Percentiles rank a stretch among this genome's conserved stretches.
Evolutionary conservation across 2,888 invertebrate genomes (phyloP).

Genomic region (Thysanoteuthis rhombus): DNA sequence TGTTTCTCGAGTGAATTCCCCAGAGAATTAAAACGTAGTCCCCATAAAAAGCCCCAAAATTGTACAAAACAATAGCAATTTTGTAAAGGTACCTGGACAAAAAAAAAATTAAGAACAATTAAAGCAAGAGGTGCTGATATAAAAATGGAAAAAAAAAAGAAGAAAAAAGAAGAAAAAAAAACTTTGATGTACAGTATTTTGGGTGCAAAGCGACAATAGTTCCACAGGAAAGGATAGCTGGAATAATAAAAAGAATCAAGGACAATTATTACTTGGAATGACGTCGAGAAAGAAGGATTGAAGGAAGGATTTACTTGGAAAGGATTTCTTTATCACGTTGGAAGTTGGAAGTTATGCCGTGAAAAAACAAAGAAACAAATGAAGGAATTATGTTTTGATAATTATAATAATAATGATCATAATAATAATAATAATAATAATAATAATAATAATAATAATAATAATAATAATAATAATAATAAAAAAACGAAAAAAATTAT

Average conservation of each 20-base stretch:
- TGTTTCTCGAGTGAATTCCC: background rate
- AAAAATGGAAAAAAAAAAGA: background rate
- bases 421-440: conserved; percentile 1
- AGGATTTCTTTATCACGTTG: background rate
- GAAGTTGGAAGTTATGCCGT: too few relatives aligned
- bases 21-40: background rate
- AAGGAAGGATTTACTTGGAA: background rate
- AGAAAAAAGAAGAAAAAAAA: background rate
- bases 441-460: background rate
- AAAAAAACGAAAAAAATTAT: too few relatives aligned
- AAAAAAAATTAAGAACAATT: background rate
- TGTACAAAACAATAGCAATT: background rate
- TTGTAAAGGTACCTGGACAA: background rate
- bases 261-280: background rate
- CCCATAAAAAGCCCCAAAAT: background rate
- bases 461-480: background rate
- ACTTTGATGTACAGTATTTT: background rate
- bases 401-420: background rate
- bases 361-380: background rate
- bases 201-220: background rate
- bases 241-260: background rate
- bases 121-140: background rate
- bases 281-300: background rate
- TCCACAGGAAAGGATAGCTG: background rate
- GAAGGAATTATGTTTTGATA: background rate